Conservation (phyloP, 2,113 vertebrate species). For the Laticauda laticaudata region DNA sequence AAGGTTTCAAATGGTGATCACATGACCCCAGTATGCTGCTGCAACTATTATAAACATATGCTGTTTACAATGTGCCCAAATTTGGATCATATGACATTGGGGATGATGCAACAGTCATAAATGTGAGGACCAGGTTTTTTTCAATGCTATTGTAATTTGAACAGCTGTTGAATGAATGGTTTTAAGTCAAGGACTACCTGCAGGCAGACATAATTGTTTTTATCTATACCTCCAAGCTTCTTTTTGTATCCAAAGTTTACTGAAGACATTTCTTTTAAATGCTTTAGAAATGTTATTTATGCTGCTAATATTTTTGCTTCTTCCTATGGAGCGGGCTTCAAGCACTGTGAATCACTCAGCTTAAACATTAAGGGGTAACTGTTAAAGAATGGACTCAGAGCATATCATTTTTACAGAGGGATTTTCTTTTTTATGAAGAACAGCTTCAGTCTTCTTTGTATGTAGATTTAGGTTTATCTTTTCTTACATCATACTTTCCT, state of each 20-base stretch:
- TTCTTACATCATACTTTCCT: slow-evolving; percentile 46
- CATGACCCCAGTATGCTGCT: background rate
- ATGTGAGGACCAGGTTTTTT: background rate
- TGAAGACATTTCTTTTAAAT: background rate
- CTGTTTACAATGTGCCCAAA: background rate
- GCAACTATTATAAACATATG: background rate
- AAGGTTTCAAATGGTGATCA: background rate
- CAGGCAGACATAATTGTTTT: background rate
- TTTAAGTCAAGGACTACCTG: background rate
- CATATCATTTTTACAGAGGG: slow-evolving; percentile 4
- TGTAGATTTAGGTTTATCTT: slow-evolving; percentile 36
- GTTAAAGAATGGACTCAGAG: fast-evolving
- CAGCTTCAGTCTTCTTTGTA: slow-evolving; percentile 17
- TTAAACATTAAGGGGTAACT: fast-evolving
- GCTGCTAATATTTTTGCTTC: background rate
- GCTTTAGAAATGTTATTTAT: background rate
- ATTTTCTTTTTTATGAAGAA: slow-evolving; percentile 46
- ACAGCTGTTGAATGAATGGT: background rate
- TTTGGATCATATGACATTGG: background rate
- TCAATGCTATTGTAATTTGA: background rate
- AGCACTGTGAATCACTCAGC: slow-evolving; percentile 5
- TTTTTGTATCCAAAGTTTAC: background rate
- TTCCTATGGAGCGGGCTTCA: background rate
- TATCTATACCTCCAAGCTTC: background rate
- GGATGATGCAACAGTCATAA: background rate